These are phyloP conservation scores for Zaprionus davidi DNA, from an alignment of 1,140 invertebrate genomes.

Conservation along the genomic window DNA sequence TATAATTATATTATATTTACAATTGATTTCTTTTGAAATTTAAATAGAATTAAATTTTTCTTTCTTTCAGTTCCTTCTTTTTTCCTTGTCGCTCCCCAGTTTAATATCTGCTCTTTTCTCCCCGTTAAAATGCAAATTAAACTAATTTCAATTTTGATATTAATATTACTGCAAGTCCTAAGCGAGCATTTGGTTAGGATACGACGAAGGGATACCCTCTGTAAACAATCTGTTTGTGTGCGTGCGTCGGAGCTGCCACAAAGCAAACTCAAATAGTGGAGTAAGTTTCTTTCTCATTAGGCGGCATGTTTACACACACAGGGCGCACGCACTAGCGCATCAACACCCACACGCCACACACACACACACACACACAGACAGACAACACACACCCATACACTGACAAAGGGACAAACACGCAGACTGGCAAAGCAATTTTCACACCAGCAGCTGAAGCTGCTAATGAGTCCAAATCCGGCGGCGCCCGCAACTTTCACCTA, in stretches of 20 bases:
- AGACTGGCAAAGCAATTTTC: slow-evolving; percentile 60
- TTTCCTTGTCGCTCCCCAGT: no score
- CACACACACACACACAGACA: slow-evolving; percentile 16
- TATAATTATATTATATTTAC: no score
- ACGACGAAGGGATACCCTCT: slow-evolving; percentile 4
- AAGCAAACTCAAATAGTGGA: slow-evolving; percentile 74
- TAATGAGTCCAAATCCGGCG: slow-evolving; percentile 78
- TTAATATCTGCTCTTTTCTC: no score
- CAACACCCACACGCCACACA: slow-evolving; percentile 15
- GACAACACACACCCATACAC: slow-evolving; percentile 7
- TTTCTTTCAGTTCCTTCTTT: background rate
- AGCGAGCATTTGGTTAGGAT: background rate
- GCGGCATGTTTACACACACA: slow-evolving; percentile 67
- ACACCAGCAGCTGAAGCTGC: slow-evolving; percentile 64
- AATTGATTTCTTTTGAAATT: no score
- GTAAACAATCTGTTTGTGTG: slow-evolving; percentile 29
- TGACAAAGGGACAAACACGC: slow-evolving; percentile 19
- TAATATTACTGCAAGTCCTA: background rate
- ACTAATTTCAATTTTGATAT: slow-evolving; percentile 26
- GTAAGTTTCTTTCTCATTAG: slow-evolving; percentile 81
- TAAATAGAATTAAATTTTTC: no score
- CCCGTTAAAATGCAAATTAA: background rate
- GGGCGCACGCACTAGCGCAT: slow-evolving; percentile 29
- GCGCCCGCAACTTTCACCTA: slow-evolving; percentile 64
- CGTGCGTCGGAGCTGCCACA: slow-evolving; percentile 29